These are phyloP conservation scores for Alviniconcha strummeri DNA, from an alignment of 2,888 invertebrate species.

Conservation along the genomic window DNA sequence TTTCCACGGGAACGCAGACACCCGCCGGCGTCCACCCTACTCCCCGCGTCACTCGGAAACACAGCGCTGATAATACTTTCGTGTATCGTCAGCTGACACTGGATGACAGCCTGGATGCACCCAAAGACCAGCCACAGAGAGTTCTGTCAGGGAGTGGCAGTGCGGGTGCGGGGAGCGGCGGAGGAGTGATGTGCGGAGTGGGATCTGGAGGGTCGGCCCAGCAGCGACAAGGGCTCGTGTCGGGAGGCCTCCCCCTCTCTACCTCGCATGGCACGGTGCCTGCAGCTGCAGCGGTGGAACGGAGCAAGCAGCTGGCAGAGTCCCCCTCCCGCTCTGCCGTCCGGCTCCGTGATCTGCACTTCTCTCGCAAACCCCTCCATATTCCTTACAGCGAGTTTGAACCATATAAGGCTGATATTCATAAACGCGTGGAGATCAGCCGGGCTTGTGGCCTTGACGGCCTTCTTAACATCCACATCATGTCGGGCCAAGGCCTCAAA, in stretches of 20 bases:
- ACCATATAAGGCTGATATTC: constrained; percentile 66
- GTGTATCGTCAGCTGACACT: constrained; percentile 41
- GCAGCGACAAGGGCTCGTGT: constrained; percentile 33
- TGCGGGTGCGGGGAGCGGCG: constrained; percentile 33
- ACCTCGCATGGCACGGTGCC: constrained; percentile 51
- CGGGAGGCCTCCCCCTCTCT: constrained; percentile 48
- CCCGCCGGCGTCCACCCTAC: constrained; percentile 52
- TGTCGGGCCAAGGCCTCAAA: constrained; percentile 75
- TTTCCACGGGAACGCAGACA: constrained; percentile 56
- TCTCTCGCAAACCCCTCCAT: constrained; percentile 70
- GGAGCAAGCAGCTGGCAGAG: constrained; percentile 44
- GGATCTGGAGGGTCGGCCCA: constrained; percentile 3
- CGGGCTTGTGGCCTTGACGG: constrained; percentile 64
- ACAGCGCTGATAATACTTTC: constrained; percentile 38
- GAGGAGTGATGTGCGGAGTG: not conserved
- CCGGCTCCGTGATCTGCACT: constrained; percentile 64
- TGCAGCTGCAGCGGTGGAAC: constrained; percentile 40
- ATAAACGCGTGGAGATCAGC: constrained; percentile 58
- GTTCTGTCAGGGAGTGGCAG: constrained; percentile 19
- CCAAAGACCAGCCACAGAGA: constrained; percentile 32
- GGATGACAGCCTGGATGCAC: constrained; percentile 32
- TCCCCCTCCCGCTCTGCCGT: constrained; percentile 42
- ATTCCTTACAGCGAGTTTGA: constrained; percentile 71
- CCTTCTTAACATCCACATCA: constrained; percentile 71
- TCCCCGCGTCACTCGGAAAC: constrained; percentile 50